Conservation (phyloP, 2,797 vertebrate species). For the Florisuga fusca region DNA sequence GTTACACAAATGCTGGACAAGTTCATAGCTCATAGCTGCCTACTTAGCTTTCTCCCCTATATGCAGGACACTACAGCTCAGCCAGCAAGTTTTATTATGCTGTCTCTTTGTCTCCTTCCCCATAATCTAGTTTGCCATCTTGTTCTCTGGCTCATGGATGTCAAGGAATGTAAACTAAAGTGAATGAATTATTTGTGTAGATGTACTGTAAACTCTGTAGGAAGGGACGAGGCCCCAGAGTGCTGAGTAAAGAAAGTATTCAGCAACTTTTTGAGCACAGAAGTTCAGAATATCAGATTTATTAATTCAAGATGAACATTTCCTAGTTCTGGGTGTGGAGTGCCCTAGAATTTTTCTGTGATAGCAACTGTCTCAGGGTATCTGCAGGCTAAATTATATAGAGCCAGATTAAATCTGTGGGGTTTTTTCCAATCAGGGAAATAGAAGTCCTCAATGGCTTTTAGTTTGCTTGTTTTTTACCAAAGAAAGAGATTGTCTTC, state of each 20-base stretch:
- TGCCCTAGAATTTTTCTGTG: background rate
- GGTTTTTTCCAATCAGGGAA: background rate
- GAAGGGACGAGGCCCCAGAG: background rate
- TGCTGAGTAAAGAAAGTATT: background rate
- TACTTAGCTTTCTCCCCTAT: background rate
- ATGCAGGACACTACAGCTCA: background rate
- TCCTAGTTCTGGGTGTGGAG: background rate
- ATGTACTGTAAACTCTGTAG: background rate
- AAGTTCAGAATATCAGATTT: background rate
- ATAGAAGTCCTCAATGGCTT: background rate
- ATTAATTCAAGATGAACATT: background rate
- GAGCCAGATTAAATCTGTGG: background rate
- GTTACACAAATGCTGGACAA: background rate
- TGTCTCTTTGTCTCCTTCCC: background rate
- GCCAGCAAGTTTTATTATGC: background rate
- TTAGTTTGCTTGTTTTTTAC: background rate
- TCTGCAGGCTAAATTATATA: background rate
- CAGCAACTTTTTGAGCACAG: background rate
- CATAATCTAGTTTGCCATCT: background rate
- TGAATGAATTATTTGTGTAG: background rate
- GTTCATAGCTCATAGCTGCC: background rate
- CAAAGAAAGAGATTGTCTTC: background rate
- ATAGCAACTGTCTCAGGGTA: accelerated
- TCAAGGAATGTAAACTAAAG: background rate
- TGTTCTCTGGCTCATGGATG: accelerated